Base-by-base conservation (phyloP, 1,140 invertebrate genomes). In the Elymnias hypermnestra region DNA sequence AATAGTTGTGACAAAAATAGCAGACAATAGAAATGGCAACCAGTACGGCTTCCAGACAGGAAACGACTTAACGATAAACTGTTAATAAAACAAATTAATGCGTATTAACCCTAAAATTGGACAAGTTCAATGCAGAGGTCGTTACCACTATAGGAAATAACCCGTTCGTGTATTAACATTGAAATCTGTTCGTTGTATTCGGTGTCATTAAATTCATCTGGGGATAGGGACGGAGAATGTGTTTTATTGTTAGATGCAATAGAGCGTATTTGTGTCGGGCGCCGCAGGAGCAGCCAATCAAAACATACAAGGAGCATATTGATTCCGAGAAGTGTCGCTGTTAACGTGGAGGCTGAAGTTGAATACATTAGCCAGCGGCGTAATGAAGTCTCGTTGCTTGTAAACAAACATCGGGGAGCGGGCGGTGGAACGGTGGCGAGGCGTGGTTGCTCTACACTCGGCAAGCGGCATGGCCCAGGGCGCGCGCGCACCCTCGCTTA, bases 281-380 rank as follows among this genome's bases (percentile, higher is more conserved):
- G 31, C 40, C 23, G 18, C 40, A 50, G 55, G 52, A 63, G 53
- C 54, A 76, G 68, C 75, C 77, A 83, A 82, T 85, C 82, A 85
- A 85, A 85, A 85, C 82, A 85, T 85, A 83, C 78, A 81, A 81
- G 75, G 70, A 82, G 77, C 75, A 78, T 85, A 85, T 85, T 85
- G 82, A 85, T 85, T 85, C 82, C 75, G 73, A 85, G 82, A 85
- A 85, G 82, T 85, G 82, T 85, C 82, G 82, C 76, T 83, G 82
- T 79, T 85, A 83, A 81, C 78, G 77, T 77, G 72, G 66, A 83
- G 75, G 77, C 79, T 82, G 77, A 83, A 85, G 78, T 78, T 79
- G 82, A 83, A 85, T 85, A 85, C 82, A 85, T 85, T 85, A 85
- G 78, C 78, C 77, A 66, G 72, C 69, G 75, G 78, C 76, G 82